These are phyloP conservation scores for Eupsilia transversa DNA, from an alignment of 2,888 invertebrate species.

Conservation along the genomic window DNA sequence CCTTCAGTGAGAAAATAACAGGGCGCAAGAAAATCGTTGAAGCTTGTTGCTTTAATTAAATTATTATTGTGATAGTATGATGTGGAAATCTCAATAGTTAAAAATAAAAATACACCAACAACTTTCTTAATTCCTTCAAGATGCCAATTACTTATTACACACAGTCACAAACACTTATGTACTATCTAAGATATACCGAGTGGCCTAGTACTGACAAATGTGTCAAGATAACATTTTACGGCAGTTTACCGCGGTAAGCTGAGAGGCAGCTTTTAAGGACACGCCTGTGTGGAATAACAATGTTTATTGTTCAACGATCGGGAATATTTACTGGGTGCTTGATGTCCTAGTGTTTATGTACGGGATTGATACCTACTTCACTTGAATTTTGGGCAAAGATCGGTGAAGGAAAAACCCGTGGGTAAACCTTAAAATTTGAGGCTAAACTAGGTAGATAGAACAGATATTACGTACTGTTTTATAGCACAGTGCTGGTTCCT, in stretches of 20 bases:
- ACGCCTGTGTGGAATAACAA: conserved; percentile 60
- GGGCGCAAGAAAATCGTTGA: too few species aligned
- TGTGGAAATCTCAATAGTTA: too few species aligned
- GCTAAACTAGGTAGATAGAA: background rate
- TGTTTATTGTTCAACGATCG: conserved; percentile 38
- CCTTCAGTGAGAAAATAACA: background rate
- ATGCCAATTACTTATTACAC: conserved; percentile 7
- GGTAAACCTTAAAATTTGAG: too few species aligned
- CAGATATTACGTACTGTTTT: too few species aligned
- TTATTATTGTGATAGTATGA: background rate
- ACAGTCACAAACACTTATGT: background rate
- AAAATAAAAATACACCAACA: too few species aligned
- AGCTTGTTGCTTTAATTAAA: background rate
- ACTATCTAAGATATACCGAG: background rate
- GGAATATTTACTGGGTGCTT: conserved; percentile 5
- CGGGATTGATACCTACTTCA: background rate
- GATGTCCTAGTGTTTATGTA: conserved; percentile 5
- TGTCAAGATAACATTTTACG: conserved; percentile 57
- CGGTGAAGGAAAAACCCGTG: too few species aligned
- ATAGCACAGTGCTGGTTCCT: too few species aligned
- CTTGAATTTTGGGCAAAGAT: background rate
- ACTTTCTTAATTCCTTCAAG: background rate
- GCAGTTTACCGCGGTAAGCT: conserved; percentile 49
- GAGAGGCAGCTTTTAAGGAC: conserved; percentile 61
- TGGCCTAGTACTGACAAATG: conserved; percentile 26